phyloP scores from a whole-genome alignment of 1,140 invertebrate genomes.

The Sinonovacula constricta region DNA sequence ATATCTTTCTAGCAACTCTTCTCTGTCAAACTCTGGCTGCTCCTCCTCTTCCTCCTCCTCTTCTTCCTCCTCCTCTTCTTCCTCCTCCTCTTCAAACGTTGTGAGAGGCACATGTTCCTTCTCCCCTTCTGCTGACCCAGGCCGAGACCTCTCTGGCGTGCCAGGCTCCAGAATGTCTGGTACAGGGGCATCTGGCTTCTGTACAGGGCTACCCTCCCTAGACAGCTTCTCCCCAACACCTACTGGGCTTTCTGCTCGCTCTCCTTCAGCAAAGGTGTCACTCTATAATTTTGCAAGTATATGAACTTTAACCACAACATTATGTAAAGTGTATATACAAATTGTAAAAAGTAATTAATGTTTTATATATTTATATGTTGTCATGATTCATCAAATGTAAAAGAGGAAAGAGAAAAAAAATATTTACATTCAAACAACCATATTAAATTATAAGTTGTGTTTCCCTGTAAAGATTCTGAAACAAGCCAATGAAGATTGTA shows the following conservation, averaged over 20 bases:
- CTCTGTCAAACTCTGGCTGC: constrained; percentile 69
- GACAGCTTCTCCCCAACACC: constrained; percentile 70
- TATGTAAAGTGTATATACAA: no score
- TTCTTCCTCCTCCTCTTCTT: constrained; percentile 54
- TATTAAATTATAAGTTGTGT: no score
- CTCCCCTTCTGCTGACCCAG: constrained; percentile 46
- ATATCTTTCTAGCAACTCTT: constrained; percentile 74
- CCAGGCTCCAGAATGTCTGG: constrained; percentile 60
- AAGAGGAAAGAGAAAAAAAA: no score
- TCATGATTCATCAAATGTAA: neutral
- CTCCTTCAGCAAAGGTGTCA: constrained; percentile 71
- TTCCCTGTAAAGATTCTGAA: no score
- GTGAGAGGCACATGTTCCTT: constrained; percentile 33
- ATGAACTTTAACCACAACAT: neutral
- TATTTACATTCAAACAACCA: no score
- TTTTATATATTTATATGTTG: no score
- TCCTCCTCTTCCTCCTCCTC: constrained; percentile 59
- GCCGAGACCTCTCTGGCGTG: constrained; percentile 67
- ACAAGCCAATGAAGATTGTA: no score
- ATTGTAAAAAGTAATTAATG: no score
- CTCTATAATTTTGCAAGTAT: constrained; percentile 47
- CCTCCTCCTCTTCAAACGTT: constrained; percentile 56
- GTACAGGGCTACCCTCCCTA: constrained; percentile 65
- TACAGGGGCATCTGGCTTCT: constrained; percentile 36
- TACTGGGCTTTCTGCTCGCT: constrained; percentile 64